These are phyloP conservation scores for Ommatoiulus sabulosus DNA, from an alignment of 2,888 invertebrate genomes.

Conservation along the genomic window DNA sequence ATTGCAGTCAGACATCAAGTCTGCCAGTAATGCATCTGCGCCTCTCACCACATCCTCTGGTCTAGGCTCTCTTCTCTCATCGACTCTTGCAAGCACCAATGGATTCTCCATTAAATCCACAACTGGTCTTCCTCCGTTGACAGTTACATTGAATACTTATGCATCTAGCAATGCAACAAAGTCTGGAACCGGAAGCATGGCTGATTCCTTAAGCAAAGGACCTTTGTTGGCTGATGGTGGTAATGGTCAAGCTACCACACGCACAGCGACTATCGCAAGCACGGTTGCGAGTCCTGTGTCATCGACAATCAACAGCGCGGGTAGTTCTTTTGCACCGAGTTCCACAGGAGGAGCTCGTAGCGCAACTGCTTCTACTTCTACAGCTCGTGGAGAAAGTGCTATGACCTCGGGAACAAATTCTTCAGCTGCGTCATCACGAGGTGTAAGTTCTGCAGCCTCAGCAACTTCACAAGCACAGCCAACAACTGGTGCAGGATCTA, in stretches of 20 bases:
- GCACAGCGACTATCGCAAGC: background rate
- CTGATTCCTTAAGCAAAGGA: background rate
- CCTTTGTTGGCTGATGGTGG: background rate
- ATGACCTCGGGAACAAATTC: background rate
- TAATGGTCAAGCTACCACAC: background rate
- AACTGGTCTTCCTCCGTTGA: background rate
- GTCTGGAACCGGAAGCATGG: background rate
- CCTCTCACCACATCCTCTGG: background rate
- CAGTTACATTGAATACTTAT: background rate
- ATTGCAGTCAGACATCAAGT: background rate
- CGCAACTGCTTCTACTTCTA: background rate
- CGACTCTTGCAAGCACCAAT: background rate
- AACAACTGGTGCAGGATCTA: background rate
- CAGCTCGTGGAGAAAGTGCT: background rate
- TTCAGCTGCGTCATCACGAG: background rate
- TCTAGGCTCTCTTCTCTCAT: background rate
- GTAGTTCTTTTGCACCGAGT: background rate
- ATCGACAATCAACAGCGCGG: background rate
- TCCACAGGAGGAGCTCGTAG: background rate
- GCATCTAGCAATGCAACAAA: background rate
- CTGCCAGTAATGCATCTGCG: background rate
- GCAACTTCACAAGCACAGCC: background rate
- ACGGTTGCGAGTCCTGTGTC: background rate
- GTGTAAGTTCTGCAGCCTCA: too few species aligned
- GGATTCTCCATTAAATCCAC: background rate